A percentile compares a stretch with the other conserved stretches of the same genome.
Evolutionary conservation across 2,888 invertebrate species (phyloP).

Genomic region (Tanaodytes sp.): DNA sequence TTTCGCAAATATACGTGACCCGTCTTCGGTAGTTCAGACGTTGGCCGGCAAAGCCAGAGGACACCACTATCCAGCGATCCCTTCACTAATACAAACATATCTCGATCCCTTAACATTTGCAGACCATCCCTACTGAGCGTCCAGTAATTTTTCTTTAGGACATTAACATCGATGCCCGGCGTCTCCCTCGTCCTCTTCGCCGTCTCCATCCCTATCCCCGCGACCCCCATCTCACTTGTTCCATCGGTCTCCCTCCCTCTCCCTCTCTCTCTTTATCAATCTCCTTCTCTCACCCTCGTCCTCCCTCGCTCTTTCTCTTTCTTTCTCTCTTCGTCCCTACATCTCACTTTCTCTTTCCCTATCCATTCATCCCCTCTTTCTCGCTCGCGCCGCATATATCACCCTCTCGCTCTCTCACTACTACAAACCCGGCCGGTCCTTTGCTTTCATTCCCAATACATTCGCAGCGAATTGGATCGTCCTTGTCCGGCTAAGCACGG

Average conservation of each 20-base stretch:
- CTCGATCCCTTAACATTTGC: constrained; percentile 67
- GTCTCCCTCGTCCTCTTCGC: constrained; percentile 56
- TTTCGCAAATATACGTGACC: constrained; percentile 36
- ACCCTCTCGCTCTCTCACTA: constrained; percentile 57
- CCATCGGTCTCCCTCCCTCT: constrained; percentile 14
- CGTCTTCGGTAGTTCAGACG: constrained; percentile 67
- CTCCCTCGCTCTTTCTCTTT: constrained; percentile 55
- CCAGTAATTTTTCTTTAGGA: constrained; percentile 69
- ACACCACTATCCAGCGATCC: constrained; percentile 73
- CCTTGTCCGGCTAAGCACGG: constrained; percentile 53
- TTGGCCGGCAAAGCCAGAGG: constrained; percentile 70
- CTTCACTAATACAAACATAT: constrained; percentile 63
- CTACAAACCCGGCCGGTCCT: constrained; percentile 41
- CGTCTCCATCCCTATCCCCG: constrained; percentile 47
- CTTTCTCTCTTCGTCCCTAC: constrained; percentile 39
- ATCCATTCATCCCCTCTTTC: constrained; percentile 56
- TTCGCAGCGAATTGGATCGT: constrained; percentile 46
- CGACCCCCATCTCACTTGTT: constrained; percentile 52
- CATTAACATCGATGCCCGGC: constrained; percentile 62
- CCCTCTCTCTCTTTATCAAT: constrained; percentile 48
- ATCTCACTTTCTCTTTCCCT: constrained; percentile 12
- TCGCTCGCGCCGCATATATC: constrained; percentile 27
- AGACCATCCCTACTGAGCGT: constrained; percentile 56
- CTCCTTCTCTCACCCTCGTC: constrained; percentile 57
- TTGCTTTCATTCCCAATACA: constrained; percentile 56